Conservation (phyloP, 2,888 invertebrate genomes). For the Gisinianus flammeolus region DNA sequence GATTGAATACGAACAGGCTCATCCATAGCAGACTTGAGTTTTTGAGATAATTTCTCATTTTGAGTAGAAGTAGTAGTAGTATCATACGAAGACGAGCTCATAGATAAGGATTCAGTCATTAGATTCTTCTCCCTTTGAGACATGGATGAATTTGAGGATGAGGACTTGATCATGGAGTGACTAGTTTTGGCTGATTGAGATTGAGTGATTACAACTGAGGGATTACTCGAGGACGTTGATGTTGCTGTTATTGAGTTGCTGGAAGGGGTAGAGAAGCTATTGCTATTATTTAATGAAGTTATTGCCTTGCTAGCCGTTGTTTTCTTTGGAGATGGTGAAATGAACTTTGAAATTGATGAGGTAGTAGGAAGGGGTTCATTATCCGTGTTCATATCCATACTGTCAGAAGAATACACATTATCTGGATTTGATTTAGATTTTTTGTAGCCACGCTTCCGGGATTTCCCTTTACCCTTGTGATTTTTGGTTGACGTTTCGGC, state of each 20-base stretch:
- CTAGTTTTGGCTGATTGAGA: too few relatives aligned
- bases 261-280: too few relatives aligned
- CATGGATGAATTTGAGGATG: too few relatives aligned
- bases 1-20: not conserved
- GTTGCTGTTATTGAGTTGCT: too few relatives aligned
- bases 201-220: too few relatives aligned
- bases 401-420: not conserved
- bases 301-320: not conserved
- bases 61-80: not conserved
- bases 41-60: not conserved
- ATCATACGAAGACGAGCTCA: too few relatives aligned
- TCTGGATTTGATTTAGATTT: not conserved
- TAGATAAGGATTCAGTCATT: too few relatives aligned
- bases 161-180: too few relatives aligned
- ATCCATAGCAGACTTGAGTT: not conserved
- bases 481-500: conserved; percentile 49
- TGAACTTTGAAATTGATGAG: not conserved
- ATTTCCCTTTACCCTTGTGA: conserved; percentile 40
- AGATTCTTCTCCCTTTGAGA: too few relatives aligned
- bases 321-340: not conserved
- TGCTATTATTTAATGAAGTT: not conserved
- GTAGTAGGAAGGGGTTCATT: not conserved
- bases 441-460: not conserved
- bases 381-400: not conserved
- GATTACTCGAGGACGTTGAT: too few relatives aligned